These are phyloP conservation scores for Pseudanteris insignis DNA, from an alignment of 2,888 invertebrate genomes.

Conservation along the genomic window DNA sequence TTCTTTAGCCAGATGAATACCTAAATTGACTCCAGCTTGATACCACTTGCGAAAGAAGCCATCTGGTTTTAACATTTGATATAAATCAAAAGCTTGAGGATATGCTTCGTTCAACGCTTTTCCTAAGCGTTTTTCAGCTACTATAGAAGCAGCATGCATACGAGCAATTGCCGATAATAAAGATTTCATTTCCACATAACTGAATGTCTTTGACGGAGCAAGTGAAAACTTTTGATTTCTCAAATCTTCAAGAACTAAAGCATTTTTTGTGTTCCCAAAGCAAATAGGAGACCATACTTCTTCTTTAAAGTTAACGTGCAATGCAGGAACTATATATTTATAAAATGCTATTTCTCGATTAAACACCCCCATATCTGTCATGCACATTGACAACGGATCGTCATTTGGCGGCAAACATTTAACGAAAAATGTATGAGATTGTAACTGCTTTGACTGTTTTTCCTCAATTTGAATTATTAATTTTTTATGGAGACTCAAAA, in stretches of 20 bases:
- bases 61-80: conserved; percentile 36
- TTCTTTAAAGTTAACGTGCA: conserved; percentile 55
- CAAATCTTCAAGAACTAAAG: conserved; percentile 65
- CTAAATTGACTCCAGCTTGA: conserved; percentile 25
- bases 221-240: conserved; percentile 52
- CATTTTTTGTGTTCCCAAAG: conserved; percentile 54
- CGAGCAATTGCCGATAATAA: conserved; percentile 54
- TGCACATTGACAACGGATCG: conserved; percentile 68
- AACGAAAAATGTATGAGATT: conserved; percentile 68
- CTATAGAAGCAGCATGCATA: conserved; percentile 57
- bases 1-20: conserved; percentile 49
- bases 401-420: conserved; percentile 70
- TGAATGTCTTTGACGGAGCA: conserved; percentile 39
- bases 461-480: conserved; percentile 45
- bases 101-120: conserved; percentile 49
- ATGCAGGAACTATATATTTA: conserved; percentile 63
- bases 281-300: conserved; percentile 56
- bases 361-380: conserved; percentile 68
- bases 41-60: conserved; percentile 29
- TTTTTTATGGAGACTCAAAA: conserved; percentile 52
- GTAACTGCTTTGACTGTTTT: conserved; percentile 3
- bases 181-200: conserved; percentile 48
- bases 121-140: conserved; percentile 53
- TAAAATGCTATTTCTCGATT: conserved; percentile 68
- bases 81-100: conserved; percentile 48